Evolutionary conservation across 1,140 invertebrate genomes (phyloP), one percentile per base, ranked within the genome.

Genomic region (Zaprionus ghesquierei): DNA sequence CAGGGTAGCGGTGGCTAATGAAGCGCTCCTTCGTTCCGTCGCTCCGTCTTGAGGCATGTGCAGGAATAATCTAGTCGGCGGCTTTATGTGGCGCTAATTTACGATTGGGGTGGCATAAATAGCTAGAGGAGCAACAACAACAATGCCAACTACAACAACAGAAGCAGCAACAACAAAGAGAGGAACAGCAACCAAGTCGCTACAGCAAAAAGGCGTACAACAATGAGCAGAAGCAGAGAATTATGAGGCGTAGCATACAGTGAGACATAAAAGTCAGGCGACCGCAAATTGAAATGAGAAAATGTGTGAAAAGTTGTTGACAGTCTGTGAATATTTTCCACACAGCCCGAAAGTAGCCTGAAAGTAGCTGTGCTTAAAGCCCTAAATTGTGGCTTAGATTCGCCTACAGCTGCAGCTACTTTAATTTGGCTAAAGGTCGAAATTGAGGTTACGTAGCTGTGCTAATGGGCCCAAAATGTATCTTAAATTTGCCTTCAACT

Each of bases 1-100:
- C n/a, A 13, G 23, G 33, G n/a, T n/a, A n/a, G n/a, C n/a, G n/a
- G n/a, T n/a, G 49, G 58, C 79, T 66, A 81, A 81, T 77, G 69
- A 76, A 72, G 33, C 20, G 23, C n/a, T 27, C 6, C 8, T 23
- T 10, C 27, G 25, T 10, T 25, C 20, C 31, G 35, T 22, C 23
- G 29, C 50, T 63, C 53, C 12, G 35, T 55, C 55, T 49, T 20
- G 46, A 27, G 69, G 69, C 69, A 68, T 72, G 69, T 72, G 63
- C 60, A 75, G 69, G 77, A 70, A 86, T 86, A 85, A 85, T 86
- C 77, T 68, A 64, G 61, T 79, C 68, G 74, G 22, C 64, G 23
- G 44, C 61, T 78, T 79, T 82, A 77, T 75, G 61, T 72, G 70
- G 65, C 70, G 69, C 74, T 85, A 84, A 84, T 84, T 84, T 84